Evolutionary conservation across 2,888 invertebrate genomes (phyloP).

Genomic region (Didymodactylos carnosus): DNA sequence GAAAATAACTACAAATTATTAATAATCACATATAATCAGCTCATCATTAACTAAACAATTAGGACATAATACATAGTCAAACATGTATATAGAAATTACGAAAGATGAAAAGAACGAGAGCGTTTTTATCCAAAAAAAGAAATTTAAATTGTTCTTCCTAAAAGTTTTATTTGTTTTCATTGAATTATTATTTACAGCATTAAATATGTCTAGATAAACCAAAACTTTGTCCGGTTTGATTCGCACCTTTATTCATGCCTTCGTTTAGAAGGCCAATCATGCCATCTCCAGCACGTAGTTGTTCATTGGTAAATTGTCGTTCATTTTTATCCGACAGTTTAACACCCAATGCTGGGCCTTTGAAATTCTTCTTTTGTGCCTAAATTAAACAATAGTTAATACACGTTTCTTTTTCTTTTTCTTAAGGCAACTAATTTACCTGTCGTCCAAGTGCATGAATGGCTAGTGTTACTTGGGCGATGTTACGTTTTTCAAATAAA

Average conservation of each 20-base stretch:
- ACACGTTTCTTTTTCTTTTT: too few species aligned
- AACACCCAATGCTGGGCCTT: conserved; percentile 59
- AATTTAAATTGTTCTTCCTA: too few species aligned
- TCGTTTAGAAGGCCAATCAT: conserved; percentile 64
- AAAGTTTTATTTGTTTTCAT: not conserved
- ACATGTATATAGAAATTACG: too few species aligned
- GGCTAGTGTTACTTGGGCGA: conserved; percentile 83
- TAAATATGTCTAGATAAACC: conserved; percentile 18
- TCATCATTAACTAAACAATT: too few species aligned
- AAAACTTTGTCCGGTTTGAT: conserved; percentile 30
- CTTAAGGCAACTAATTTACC: too few species aligned
- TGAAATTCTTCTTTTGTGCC: conserved; percentile 37
- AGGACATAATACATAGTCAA: too few species aligned
- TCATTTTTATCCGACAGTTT: conserved; percentile 89
- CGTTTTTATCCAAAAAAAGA: too few species aligned
- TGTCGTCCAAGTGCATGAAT: conserved; percentile 75
- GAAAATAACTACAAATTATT: too few species aligned
- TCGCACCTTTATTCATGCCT: conserved; percentile 69
- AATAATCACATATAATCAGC: too few species aligned
- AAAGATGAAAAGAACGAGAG: too few species aligned
- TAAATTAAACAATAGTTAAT: not conserved
- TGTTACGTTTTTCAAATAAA: conserved; percentile 85
- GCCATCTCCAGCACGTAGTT: conserved; percentile 59
- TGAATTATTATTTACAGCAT: not conserved
- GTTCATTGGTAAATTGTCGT: conserved; percentile 72